Evolutionary conservation across 2,797 vertebrate genomes (phyloP).

Genomic region (Xiphophorus birchmanni): DNA sequence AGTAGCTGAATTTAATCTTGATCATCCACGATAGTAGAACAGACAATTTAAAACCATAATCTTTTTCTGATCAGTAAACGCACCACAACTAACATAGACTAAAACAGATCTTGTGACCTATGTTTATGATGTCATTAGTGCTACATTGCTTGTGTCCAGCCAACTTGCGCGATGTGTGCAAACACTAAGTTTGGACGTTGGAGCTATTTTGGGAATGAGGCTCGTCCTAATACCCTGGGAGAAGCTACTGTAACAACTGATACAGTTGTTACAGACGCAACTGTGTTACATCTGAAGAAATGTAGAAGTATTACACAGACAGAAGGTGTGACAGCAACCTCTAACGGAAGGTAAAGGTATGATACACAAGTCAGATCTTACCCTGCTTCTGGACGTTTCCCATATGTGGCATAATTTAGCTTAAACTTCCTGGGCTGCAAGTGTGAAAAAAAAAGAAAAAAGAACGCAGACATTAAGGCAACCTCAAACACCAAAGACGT

Average conservation of each 20-base stretch:
- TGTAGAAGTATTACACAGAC: background rate
- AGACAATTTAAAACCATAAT: background rate
- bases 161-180: background rate
- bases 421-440: conserved; percentile 86
- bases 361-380: conserved; percentile 51
- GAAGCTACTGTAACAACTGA: background rate
- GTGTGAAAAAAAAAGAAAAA: conserved; percentile 4
- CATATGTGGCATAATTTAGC: conserved; percentile 87
- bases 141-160: background rate
- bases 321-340: background rate
- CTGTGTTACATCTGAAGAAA: background rate
- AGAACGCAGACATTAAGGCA: conserved; percentile 54
- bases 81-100: background rate
- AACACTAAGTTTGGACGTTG: background rate
- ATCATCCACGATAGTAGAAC: background rate
- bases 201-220: background rate
- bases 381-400: conserved; percentile 85
- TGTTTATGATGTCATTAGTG: background rate
- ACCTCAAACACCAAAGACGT: conserved; percentile 42
- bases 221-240: background rate
- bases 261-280: too few species aligned
- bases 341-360: background rate
- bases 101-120: background rate
- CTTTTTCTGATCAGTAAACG: background rate
- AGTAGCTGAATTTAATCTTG: background rate